Evolutionary conservation across 2,888 invertebrate species (phyloP).

Genomic region (Napeogenes inachia): DNA sequence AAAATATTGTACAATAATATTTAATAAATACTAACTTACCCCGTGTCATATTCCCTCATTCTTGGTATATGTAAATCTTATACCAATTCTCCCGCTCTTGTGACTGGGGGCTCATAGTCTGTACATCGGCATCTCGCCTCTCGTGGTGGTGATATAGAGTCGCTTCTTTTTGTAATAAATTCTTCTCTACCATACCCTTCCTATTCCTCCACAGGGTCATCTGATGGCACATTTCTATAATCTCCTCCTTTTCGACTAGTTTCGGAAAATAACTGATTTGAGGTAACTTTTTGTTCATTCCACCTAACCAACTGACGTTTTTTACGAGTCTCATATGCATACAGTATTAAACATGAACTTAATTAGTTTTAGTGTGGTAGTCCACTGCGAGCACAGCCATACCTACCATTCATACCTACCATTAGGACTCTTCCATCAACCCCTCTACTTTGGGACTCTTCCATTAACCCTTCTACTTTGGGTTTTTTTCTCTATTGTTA

Average conservation of each 20-base stretch:
- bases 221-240: slow-evolving; percentile 84
- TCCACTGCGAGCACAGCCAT: slow-evolving; percentile 81
- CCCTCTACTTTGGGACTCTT: no score
- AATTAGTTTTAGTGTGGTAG: slow-evolving; percentile 56
- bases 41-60: slow-evolving; percentile 76
- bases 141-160: slow-evolving; percentile 51
- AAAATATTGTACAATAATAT: no score
- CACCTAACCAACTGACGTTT: slow-evolving; percentile 75
- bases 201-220: slow-evolving; percentile 81
- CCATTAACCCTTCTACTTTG: slow-evolving; percentile 76
- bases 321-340: slow-evolving; percentile 80
- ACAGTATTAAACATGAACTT: slow-evolving; percentile 81
- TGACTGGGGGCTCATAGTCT: slow-evolving; percentile 47
- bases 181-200: slow-evolving; percentile 57
- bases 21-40: slow-evolving; percentile 57
- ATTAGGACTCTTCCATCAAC: slow-evolving; percentile 78
- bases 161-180: slow-evolving; percentile 42
- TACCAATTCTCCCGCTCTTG: slow-evolving; percentile 49
- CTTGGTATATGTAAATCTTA: slow-evolving; percentile 82
- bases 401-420: slow-evolving; percentile 82
- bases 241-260: slow-evolving; percentile 79
- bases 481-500: slow-evolving; percentile 82
- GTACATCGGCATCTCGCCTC: slow-evolving; percentile 54
- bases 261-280: slow-evolving; percentile 58
- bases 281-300: slow-evolving; percentile 72